Evolutionary conservation across 1,140 invertebrate species (phyloP), one percentile per base, ranked within the genome.

Genomic region (Chrysopa pallens): DNA sequence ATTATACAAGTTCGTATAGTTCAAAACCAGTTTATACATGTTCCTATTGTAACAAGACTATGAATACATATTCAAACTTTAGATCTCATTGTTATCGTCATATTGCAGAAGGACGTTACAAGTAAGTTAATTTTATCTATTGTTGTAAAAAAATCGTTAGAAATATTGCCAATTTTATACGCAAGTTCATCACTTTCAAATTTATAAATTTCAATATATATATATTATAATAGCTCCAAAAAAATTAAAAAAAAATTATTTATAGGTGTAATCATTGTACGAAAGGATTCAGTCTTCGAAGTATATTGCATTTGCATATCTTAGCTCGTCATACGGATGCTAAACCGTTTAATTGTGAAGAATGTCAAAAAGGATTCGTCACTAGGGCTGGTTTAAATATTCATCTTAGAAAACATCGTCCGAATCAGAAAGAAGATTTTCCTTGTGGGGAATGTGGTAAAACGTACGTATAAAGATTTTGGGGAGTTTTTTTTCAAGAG

Each of bases 361-460:
- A 57, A 43, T 61, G 59, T 48, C 57, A 56, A 2, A 58, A 57
- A 42, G 52, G 50, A 38, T 60, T 60, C 45, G 55, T 56, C 9
- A 58, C 56, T 7, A 55, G 58, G 46, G 51, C 57, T 8, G 55
- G 56, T 29, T 44, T 60, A 14, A 58, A 56, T 36, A 58, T 58
- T 38, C 58, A 60, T 48, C 38, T 55, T 6, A 57, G 53, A 38
- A 57, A 58, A 29, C 62, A 64, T 46, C 54, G 57, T 44, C 55
- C 50, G 38, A 57, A 58, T 46, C 50, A 54, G 9, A 60, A 59
- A 36, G 56, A 56, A 35, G 56, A 59, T 31, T 61, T 58, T 48
- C 52, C 60, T 17, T 72, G 69, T 50, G 58, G 59, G 0, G 66
- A 67, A 42, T 69, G 67, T 50, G 67, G 66, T 8, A 69, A 69